phyloP scores from a whole-genome alignment of 2,888 invertebrate species.

The Brenthis hecate region DNA sequence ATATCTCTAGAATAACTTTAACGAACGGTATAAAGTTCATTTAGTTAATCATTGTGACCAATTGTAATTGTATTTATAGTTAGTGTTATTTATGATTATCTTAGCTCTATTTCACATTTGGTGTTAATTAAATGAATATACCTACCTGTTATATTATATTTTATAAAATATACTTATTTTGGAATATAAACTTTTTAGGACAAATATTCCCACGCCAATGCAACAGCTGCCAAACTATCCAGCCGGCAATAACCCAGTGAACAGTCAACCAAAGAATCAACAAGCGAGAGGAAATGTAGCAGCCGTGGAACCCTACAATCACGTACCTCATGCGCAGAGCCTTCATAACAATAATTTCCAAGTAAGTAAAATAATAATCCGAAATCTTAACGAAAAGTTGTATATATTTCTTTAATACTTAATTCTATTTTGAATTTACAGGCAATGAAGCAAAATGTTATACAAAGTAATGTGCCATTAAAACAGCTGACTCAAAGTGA shows the following conservation, averaged over 20 bases:
- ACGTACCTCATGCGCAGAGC: slow-evolving; percentile 87
- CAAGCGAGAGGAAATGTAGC: slow-evolving; percentile 90
- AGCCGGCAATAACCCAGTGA: slow-evolving; percentile 58
- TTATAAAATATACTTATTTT: background rate
- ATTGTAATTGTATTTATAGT: too few species aligned
- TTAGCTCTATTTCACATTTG: too few species aligned
- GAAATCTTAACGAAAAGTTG: too few species aligned
- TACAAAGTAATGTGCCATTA: slow-evolving; percentile 80
- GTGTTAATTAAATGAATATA: too few species aligned
- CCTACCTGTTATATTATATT: too few species aligned
- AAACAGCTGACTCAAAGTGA: slow-evolving; percentile 78
- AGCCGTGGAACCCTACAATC: slow-evolving; percentile 93
- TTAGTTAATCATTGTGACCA: too few species aligned
- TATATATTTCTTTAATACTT: too few species aligned
- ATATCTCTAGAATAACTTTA: too few species aligned
- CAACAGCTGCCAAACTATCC: slow-evolving; percentile 76
- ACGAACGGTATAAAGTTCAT: too few species aligned
- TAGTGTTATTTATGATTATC: too few species aligned
- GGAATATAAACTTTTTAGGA: slow-evolving; percentile 55
- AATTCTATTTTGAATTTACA: slow-evolving; percentile 47
- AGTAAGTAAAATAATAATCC: slow-evolving; percentile 49
- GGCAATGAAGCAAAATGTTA: slow-evolving; percentile 76
- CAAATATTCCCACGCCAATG: slow-evolving; percentile 73
- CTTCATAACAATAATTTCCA: slow-evolving; percentile 75
- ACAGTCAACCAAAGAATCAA: slow-evolving; percentile 76